These are phyloP conservation scores for Meloidogyne exigua DNA, from an alignment of 1,140 invertebrate species.

Conservation along the genomic window DNA sequence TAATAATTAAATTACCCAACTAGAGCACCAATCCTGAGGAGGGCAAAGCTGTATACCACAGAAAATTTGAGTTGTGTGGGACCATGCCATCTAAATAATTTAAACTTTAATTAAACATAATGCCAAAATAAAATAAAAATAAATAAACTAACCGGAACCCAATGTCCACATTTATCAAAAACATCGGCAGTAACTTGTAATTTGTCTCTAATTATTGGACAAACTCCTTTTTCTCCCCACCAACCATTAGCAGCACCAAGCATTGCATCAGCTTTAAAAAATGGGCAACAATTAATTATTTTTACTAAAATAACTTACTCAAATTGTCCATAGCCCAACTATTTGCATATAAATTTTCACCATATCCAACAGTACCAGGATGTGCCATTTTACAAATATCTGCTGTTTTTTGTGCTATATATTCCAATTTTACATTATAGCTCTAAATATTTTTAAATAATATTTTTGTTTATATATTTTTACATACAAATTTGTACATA, in stretches of 20 bases:
- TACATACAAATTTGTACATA: not conserved
- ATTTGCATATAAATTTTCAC: not conserved
- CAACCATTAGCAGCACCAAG: not conserved
- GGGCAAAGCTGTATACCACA: not conserved
- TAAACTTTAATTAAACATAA: not conserved
- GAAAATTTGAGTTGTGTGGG: not conserved
- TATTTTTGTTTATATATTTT: not conserved
- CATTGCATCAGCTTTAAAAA: not conserved
- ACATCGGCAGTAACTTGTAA: constrained; percentile 8
- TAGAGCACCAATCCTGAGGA: not conserved
- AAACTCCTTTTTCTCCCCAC: not conserved
- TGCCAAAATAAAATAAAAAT: not conserved
- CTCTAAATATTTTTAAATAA: not conserved
- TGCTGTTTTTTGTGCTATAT: not conserved
- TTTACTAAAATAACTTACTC: not conserved
- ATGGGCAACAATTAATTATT: not conserved
- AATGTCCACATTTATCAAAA: constrained; percentile 7
- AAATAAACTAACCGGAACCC: not conserved
- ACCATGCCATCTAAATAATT: not conserved
- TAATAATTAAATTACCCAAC: not conserved
- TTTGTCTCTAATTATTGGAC: not conserved
- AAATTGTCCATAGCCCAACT: not conserved
- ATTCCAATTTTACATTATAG: not conserved
- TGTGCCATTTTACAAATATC: not conserved
- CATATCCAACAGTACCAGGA: not conserved